Conservation (phyloP, 2,113 vertebrate species). For the Lathamus discolor region DNA sequence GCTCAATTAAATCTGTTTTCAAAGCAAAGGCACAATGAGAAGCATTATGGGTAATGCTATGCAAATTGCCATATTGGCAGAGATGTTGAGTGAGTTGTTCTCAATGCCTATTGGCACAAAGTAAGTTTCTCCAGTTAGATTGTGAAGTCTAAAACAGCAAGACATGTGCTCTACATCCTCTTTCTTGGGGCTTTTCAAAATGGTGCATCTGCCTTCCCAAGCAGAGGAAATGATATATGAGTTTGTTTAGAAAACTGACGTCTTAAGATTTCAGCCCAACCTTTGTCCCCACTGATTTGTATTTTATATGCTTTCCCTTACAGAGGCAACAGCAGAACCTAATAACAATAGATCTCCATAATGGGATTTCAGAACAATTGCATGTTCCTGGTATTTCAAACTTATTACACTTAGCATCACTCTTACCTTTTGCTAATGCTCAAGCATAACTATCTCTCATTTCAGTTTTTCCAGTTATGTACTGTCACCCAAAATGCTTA, state of each 20-base stretch:
- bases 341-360: constrained; percentile 51
- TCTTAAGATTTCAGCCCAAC: constrained; percentile 14
- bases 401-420: background rate
- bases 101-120: constrained; percentile 64
- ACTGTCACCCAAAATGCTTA: background rate
- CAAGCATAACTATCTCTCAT: background rate
- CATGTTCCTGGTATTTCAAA: constrained; percentile 15
- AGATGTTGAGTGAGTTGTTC: constrained; percentile 61
- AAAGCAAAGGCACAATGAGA: constrained; percentile 70
- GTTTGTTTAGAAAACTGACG: constrained; percentile 28
- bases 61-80: constrained; percentile 72
- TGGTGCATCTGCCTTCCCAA: constrained; percentile 22
- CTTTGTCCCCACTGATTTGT: constrained; percentile 22
- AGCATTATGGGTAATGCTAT: constrained; percentile 76
- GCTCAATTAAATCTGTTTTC: constrained; percentile 79
- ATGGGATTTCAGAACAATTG: constrained; percentile 21
- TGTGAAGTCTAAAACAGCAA: constrained; percentile 49
- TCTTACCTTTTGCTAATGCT: constrained; percentile 11
- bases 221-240: constrained; percentile 21
- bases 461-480: background rate
- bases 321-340: background rate
- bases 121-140: constrained; percentile 41
- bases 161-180: constrained; percentile 1
- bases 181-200: constrained; percentile 49
- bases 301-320: constrained; percentile 9